phyloP scores from a whole-genome alignment of 2,113 vertebrate genomes.

The Siniperca chuatsi region DNA sequence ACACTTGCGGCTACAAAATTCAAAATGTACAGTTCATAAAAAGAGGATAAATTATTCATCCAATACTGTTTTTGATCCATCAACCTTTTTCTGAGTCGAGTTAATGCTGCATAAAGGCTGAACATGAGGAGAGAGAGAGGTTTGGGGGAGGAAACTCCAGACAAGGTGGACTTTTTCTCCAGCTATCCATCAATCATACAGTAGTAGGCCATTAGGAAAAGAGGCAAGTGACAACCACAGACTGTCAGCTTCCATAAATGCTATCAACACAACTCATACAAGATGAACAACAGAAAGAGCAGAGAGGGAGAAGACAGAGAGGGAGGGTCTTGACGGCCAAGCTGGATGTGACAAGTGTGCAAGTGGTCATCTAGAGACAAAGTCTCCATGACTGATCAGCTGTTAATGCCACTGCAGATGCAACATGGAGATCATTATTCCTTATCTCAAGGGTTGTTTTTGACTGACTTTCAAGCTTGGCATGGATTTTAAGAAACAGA shows the following conservation, averaged over 20 bases:
- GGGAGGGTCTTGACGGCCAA: slow-evolving; percentile 26
- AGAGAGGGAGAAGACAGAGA: neutral
- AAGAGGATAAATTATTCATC: slow-evolving; percentile 47
- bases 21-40: neutral
- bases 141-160: slow-evolving; percentile 32
- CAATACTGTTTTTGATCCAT: slow-evolving; percentile 41
- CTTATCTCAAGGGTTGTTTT: slow-evolving; percentile 27
- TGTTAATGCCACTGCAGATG: slow-evolving; percentile 30
- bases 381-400: slow-evolving; percentile 16
- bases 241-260: slow-evolving; percentile 73
- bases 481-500: slow-evolving; percentile 57
- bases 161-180: slow-evolving; percentile 26
- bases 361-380: slow-evolving; percentile 27
- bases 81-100: slow-evolving; percentile 44
- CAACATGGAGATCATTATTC: slow-evolving; percentile 33
- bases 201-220: slow-evolving; percentile 58
- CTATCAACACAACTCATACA: slow-evolving; percentile 68
- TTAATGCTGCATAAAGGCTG: slow-evolving; percentile 37
- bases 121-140: slow-evolving; percentile 19
- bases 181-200: slow-evolving; percentile 72
- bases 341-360: slow-evolving; percentile 27
- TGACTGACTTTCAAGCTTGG: slow-evolving; percentile 42
- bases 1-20: neutral
- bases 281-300: slow-evolving; percentile 65
- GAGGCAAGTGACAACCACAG: slow-evolving; percentile 67